Conservation (phyloP, 2,797 vertebrate species). For the Lagorchestes hirsutus region DNA sequence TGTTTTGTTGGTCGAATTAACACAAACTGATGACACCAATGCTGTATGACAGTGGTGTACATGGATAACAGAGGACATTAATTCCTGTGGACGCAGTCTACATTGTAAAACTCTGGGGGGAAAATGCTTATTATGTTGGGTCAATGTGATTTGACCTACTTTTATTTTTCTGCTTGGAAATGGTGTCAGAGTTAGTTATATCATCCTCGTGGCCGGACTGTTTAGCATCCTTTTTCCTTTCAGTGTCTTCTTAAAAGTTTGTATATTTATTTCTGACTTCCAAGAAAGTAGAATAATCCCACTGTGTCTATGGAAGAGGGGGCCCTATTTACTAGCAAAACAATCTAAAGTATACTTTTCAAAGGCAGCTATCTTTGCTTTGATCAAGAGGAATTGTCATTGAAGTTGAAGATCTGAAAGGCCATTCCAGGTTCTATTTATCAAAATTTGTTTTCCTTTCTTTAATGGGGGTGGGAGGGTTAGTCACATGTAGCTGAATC, state of each 20-base stretch:
- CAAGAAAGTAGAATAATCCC: conserved; percentile 78
- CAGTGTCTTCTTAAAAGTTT: conserved; percentile 81
- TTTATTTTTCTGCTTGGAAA: conserved; percentile 89
- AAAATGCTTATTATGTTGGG: conserved; percentile 90
- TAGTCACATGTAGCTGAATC: not conserved
- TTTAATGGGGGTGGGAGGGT: conserved; percentile 52
- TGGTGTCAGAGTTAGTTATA: conserved; percentile 91
- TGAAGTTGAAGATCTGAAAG: conserved; percentile 27
- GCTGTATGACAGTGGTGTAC: conserved; percentile 81
- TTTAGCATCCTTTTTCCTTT: conserved; percentile 86
- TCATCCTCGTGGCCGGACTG: conserved; percentile 87
- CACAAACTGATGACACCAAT: conserved; percentile 84
- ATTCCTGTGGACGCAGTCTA: conserved; percentile 84
- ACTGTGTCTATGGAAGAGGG: conserved; percentile 70
- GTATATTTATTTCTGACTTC: conserved; percentile 79
- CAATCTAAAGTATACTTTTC: conserved; percentile 59
- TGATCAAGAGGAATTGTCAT: conserved; percentile 35
- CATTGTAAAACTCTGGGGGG: conserved; percentile 85
- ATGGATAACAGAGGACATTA: conserved; percentile 85
- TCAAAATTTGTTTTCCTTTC: conserved; percentile 51
- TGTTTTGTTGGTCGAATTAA: conserved; percentile 87
- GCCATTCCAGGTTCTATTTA: conserved; percentile 40
- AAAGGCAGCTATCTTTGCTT: conserved; percentile 56
- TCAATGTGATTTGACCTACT: conserved; percentile 95
- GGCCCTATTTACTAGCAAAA: conserved; percentile 67